Evolutionary conservation across 30 jellyfish, hydroid and myxozoan genomes (phyloP), one percentile per base, ranked within the genome.

Genomic region (Mastigias papua): DNA sequence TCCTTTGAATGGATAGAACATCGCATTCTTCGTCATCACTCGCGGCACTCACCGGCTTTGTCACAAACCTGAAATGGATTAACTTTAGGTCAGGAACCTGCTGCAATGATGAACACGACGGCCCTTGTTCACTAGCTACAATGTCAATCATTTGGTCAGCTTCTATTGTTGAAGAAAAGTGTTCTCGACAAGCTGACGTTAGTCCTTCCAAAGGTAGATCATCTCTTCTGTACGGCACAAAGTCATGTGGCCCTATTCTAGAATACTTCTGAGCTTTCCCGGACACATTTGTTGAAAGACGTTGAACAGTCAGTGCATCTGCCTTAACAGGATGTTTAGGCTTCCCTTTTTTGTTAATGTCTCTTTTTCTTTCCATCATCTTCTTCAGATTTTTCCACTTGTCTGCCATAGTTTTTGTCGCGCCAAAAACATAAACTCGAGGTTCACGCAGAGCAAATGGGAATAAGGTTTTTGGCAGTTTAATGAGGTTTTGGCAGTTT

Each of bases 1-100:
- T 69, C 81, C 50, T 69, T 23, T 69, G 81, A 26, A 69, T 69
- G 34, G 57, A 30, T 69, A 63, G 81, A 48, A 32, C 29, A 69
- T 69, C 81, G 4, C 17, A 42, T 19, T 42, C 85, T 73, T 73
- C 70, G 46, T 42, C 85, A 73, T 42, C 85, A 73, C 54, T 42
- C 54, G 54, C 13, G 54, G 54, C 54, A 42, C 13, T 42, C 54
- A 15, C 54, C 13, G 54, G 54, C 54, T 42, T 0, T 42, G 54
- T 42, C 54, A 42, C 54, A 42, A 42, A 42, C 54, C 54, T 15
- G 0, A 42, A 42, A 42, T 42, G 54, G 54, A 42, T 42, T 42
- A 42, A 42, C 13, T 42, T 8, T 42, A 42, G 54, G 13, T 42
- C 54, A 4, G 54, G 0, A 8, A 42, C 54, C 7, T 42, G 54